phyloP scores from a whole-genome alignment of 30 jellyfish, hydroid and myxozoan species.

The Cassiopea xamachana region DNA sequence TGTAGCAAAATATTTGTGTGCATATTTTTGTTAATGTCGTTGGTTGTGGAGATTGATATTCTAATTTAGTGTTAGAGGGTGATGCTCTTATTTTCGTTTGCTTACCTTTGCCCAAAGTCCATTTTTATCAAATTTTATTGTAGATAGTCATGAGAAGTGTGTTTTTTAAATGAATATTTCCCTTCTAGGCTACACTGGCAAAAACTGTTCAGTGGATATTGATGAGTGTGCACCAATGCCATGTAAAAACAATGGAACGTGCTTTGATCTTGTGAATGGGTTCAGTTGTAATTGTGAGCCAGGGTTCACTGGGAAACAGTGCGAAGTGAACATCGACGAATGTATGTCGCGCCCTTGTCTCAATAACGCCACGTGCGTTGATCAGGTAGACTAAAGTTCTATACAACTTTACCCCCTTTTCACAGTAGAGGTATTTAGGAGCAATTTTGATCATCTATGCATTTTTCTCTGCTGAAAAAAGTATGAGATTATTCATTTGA shows the following conservation, averaged over 20 bases:
- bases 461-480: too few relatives aligned
- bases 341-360: slow-evolving; percentile 65
- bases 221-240: slow-evolving; percentile 85
- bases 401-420: neutral
- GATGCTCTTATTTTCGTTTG: too few relatives aligned
- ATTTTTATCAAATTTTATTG: too few relatives aligned
- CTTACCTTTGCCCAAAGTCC: too few relatives aligned
- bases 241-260: slow-evolving; percentile 78
- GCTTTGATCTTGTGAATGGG: slow-evolving; percentile 64
- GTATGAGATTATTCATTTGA: too few relatives aligned
- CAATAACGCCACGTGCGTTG: slow-evolving; percentile 66
- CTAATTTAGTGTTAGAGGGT: too few relatives aligned
- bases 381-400: slow-evolving; percentile 38
- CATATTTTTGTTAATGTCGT: too few relatives aligned
- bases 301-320: slow-evolving; percentile 63
- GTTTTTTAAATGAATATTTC: neutral
- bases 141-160: too few relatives aligned
- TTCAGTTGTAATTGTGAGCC: slow-evolving; percentile 52
- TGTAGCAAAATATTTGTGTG: too few relatives aligned
- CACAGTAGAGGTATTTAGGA: neutral
- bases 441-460: neutral
- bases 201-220: slow-evolving; percentile 63
- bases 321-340: slow-evolving; percentile 65
- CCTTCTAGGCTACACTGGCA: slow-evolving; percentile 63
- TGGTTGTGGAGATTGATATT: too few relatives aligned